Evolutionary conservation across 2,797 vertebrate genomes (phyloP).

Genomic region (Acrocephalus scirpaceus): DNA sequence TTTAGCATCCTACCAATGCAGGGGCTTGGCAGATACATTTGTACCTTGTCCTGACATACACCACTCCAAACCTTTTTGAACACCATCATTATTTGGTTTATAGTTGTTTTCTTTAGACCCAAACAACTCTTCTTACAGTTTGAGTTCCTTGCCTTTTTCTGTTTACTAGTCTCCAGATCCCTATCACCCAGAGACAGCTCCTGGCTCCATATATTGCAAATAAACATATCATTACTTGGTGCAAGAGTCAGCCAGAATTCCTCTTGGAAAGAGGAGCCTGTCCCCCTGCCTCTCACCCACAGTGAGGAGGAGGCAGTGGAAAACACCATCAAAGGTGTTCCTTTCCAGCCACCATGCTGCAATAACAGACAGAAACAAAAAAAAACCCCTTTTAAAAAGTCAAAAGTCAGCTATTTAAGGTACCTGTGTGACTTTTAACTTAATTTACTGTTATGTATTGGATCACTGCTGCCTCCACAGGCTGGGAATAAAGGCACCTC

Average conservation of each 20-base stretch:
- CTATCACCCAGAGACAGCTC: conserved; percentile 1
- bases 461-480: background rate
- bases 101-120: conserved; percentile 1
- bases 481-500: background rate
- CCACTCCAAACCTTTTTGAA: background rate
- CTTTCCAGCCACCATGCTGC: background rate
- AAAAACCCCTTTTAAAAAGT: background rate
- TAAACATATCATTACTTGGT: conserved; percentile 3
- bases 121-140: background rate
- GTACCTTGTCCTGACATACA: background rate
- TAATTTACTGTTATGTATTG: background rate
- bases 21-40: background rate
- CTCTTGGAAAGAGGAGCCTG: background rate
- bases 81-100: background rate
- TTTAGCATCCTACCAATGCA: background rate
- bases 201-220: conserved; percentile 22
- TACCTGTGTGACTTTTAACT: background rate
- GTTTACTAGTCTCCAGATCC: conserved; percentile 32
- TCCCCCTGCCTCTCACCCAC: rapidly evolving
- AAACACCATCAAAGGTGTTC: background rate
- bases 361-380: background rate
- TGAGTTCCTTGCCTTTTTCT: conserved; percentile 7
- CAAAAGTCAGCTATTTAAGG: background rate
- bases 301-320: background rate
- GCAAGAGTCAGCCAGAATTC: background rate